Conservation (phyloP, 2,797 vertebrate genomes). For the Brachyalestes nurse region DNA sequence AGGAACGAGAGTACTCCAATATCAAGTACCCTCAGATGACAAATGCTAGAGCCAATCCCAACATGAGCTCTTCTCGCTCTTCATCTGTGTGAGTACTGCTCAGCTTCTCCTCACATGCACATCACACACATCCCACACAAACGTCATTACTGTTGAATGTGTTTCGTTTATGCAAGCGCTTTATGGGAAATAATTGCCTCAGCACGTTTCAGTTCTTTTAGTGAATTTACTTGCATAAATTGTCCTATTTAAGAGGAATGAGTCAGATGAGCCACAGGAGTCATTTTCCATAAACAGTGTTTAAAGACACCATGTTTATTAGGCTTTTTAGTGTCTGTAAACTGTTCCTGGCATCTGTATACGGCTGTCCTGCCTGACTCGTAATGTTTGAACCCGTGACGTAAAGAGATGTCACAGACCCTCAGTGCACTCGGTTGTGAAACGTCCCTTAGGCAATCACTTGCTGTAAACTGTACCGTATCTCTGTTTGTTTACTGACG, state of each 20-base stretch:
- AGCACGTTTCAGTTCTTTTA: not conserved
- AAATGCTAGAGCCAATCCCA: slow-evolving; percentile 78
- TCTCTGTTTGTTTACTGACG: slow-evolving; percentile 37
- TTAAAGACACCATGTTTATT: slow-evolving; percentile 3
- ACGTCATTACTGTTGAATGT: not conserved
- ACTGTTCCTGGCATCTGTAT: not conserved
- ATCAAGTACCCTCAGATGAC: slow-evolving; percentile 81
- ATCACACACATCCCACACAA: slow-evolving; percentile 3
- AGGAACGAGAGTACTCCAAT: slow-evolving; percentile 86
- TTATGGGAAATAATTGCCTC: slow-evolving; percentile 10
- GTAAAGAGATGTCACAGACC: slow-evolving; percentile 21
- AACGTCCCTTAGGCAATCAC: slow-evolving; percentile 21
- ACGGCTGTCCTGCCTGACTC: not conserved
- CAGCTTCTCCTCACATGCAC: not conserved
- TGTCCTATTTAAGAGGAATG: not conserved
- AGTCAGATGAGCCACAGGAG: not conserved
- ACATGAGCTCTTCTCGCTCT: slow-evolving; percentile 72
- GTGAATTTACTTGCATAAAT: slow-evolving; percentile 4
- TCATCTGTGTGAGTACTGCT: slow-evolving; percentile 76
- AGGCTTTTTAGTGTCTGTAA: slow-evolving; percentile 11
- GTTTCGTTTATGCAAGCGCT: not conserved
- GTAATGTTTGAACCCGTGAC: slow-evolving; percentile 17
- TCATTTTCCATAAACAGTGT: slow-evolving; percentile 17
- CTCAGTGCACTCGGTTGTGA: not conserved
- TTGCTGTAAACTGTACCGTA: slow-evolving; percentile 23